Evolutionary conservation across 2,888 invertebrate genomes (phyloP), one percentile per base, ranked within the genome.

Genomic region (Tenthredo mesomela): DNA sequence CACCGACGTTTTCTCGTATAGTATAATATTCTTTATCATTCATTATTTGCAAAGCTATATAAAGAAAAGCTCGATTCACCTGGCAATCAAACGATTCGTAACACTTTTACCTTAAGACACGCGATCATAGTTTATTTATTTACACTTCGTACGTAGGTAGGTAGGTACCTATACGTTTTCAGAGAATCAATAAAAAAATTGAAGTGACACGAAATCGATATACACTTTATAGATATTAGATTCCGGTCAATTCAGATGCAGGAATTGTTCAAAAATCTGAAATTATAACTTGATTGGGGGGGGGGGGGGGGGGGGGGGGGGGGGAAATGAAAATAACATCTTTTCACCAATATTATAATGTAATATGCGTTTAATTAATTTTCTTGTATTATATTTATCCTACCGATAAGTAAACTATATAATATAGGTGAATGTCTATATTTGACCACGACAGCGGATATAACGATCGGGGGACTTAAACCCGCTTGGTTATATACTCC

Each of bases 371-470:
- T 65, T 6, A 12, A 67, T 67, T 33, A 67, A 67, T 67, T 67
- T 67, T 25, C 6, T 15, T 25, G 25, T 29, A 67, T 12, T 29
- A 67, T 67, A 67, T 67, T 29, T 18, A 10, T 65, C n/a, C n/a
- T n/a, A n/a, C 5, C 6, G 5, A 7, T 54, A n/a, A n/a, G n/a
- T n/a, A n/a, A n/a, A n/a, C n/a, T n/a, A 54, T 12, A 65, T 43
- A 10, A 65, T 67, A 29, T 67, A 67, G 67, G 5, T 12, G n/a
- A 54, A 54, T 54, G n/a, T 67, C 67, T 67, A 67, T 67, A 67
- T 67, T 67, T 29, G 25, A 67, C 67, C n/a, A 54, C n/a, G n/a
- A 67, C 21, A 43, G 40, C 29, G 21, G 71, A 73, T 73, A n/a
- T 73, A 43, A 73, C 43, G 40, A 73, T 37, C 43, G 40, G 43